These are phyloP conservation scores for Leguminivora glycinivorella DNA, from an alignment of 1,140 invertebrate genomes.

Conservation along the genomic window DNA sequence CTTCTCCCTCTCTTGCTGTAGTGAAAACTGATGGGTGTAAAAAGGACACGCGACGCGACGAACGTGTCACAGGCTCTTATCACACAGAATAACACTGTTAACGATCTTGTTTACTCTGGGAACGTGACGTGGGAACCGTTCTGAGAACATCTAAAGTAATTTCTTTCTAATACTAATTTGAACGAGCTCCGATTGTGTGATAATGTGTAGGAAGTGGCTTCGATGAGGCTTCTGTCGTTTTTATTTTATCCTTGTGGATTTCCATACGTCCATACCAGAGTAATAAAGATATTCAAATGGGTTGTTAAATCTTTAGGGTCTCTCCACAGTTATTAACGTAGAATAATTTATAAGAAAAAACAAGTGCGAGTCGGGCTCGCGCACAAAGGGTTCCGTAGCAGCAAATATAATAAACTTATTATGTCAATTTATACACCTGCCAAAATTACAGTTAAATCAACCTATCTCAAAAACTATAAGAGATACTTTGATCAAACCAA, in stretches of 20 bases:
- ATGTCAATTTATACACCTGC: too few relatives aligned
- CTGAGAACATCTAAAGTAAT: constrained; percentile 26
- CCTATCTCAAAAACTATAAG: too few relatives aligned
- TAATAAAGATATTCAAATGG: constrained; percentile 6
- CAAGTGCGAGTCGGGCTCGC: too few relatives aligned
- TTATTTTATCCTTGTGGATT: constrained; percentile 11
- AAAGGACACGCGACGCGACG: neutral
- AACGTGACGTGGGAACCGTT: constrained; percentile 22
- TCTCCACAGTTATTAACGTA: neutral
- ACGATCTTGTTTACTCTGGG: constrained; percentile 28
- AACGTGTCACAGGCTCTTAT: neutral
- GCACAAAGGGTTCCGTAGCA: too few relatives aligned
- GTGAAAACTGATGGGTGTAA: neutral
- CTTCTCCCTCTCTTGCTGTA: neutral
- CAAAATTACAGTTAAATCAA: too few relatives aligned
- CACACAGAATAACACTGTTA: constrained; percentile 4
- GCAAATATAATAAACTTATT: too few relatives aligned
- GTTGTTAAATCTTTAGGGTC: neutral
- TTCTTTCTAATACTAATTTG: constrained; percentile 24
- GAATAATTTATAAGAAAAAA: too few relatives aligned
- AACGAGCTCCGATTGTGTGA: constrained; percentile 7
- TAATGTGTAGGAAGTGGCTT: constrained; percentile 21
- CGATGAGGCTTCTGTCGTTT: neutral
- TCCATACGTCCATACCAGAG: constrained; percentile 16
- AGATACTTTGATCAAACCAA: too few relatives aligned